These are phyloP conservation scores for Rhynchonycteris naso DNA, from an alignment of 2,797 vertebrate species.

Conservation along the genomic window DNA sequence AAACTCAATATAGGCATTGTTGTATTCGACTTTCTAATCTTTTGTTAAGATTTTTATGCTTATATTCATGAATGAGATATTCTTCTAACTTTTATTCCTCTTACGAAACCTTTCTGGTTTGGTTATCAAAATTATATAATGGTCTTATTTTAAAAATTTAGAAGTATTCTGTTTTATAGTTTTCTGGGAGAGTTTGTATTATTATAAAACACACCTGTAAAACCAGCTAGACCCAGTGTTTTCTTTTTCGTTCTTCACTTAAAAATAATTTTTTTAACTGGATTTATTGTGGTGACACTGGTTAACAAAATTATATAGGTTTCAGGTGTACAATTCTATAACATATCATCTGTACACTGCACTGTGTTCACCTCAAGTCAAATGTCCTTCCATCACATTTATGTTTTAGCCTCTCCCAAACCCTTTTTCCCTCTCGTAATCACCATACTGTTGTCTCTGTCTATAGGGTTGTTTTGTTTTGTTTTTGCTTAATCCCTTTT, in stretches of 20 bases:
- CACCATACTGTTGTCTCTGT: too few species aligned
- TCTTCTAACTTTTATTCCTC: background rate
- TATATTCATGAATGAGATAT: background rate
- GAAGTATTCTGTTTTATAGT: background rate
- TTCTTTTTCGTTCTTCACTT: background rate
- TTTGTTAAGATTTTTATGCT: background rate
- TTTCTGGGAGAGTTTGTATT: background rate
- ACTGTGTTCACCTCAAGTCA: too few species aligned
- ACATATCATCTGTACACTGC: too few species aligned
- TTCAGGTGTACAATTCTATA: too few species aligned
- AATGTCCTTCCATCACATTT: too few species aligned
- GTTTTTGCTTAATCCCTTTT: too few species aligned
- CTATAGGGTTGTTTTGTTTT: too few species aligned
- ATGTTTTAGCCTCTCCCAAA: too few species aligned
- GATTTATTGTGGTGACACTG: too few species aligned
- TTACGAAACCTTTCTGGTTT: background rate
- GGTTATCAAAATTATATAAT: background rate
- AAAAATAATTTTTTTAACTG: too few species aligned
- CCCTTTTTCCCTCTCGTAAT: too few species aligned
- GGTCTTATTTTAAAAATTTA: background rate
- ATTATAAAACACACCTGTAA: background rate
- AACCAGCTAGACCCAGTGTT: background rate
- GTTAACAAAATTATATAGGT: too few species aligned
- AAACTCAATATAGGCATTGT: background rate
- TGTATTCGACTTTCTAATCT: background rate